Base-by-base conservation (phyloP, 2,888 invertebrate species). In the Trachelus iudaicus region DNA sequence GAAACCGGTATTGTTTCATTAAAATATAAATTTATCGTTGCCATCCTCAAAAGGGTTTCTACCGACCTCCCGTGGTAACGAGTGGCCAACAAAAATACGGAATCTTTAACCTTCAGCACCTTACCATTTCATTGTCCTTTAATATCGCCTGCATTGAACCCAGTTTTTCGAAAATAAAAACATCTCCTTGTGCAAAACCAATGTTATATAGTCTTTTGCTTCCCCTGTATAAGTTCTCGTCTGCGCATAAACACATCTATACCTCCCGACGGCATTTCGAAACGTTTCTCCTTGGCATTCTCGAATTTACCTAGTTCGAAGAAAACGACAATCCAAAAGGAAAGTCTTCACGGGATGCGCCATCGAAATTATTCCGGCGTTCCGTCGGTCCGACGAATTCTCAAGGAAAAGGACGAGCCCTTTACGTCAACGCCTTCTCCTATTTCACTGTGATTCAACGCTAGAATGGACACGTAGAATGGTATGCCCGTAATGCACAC, bases 71-170 rank as follows among this genome's bases (percentile, higher is more conserved):
- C 68, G 81, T 80, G 81, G 83, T 31, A 31, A 81, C 80, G 81
- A 79, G 80, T 76, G 73, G 81, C 81, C 68, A 81, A 85, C 82
- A 83, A 85, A 87, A 87, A 88, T 84, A 87, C 83, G 84, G 85
- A 15, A 85, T 80, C 86, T 85, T 85, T 86, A 86, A 85, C 83
- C 85, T 85, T 87, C 87, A 83, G 86, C 88, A 87, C 88, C 88
- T 88, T 83, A 82, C 82, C 82, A 78, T 31, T 34, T 33, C 33
- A 71, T 34, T 33, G 71, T 34, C 13, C 9, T 3, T 71, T 31
- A 9, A 23, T 56, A 56, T 56, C 56, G 56, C 2, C 56, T 56
- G 23, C 3, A 23, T 23, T 56, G 56, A 23, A 56, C 23, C 9
- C 56, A 2, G 2, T 23, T 23, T 56, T 56, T 23, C 9, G 23